Evolutionary conservation across 2,113 vertebrate genomes (phyloP), one percentile per base, ranked within the genome.

Genomic region (Azemiops feae): DNA sequence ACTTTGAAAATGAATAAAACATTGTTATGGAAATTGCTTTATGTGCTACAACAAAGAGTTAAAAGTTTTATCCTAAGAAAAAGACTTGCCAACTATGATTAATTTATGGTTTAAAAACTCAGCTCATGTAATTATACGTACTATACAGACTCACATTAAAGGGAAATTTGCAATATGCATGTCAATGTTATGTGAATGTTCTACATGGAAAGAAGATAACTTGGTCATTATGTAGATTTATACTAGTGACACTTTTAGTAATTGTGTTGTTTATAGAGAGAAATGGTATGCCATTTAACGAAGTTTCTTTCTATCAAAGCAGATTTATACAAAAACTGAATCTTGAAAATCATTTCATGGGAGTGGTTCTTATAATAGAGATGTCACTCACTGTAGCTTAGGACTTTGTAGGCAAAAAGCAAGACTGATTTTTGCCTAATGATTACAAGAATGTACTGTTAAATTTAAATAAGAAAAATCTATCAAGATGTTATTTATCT

Each of bases 1-100:
- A 94, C 93, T 97, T 96, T 96, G 95, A 96, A 97, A 97, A 96
- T 95, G 95, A 97, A 97, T 96, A 97, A 97, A 97, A 96, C 94
- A 92, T 96, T 93, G 30, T 30, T 93, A 96, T 97, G 95, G 93
- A 96, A 98, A 97, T 95, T 87, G 90, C 92, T 96, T 95, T 97
- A 96, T 97, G 92, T 22, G 85, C 94, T 95, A 95, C 92, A 96
- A 97, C 95, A 97, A 97, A 97, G 96, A 96, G 93, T 97, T 96
- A 92, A 96, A 96, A 94, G 91, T 96, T 97, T 74, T 93, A 91
- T 95, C 53, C 92, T 95, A 92, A 96, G 95, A 96, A 94, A 95
- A 97, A 96, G 91, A 94, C 95, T 93, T 97, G 92, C 94, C 94
- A 97, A 96, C 93, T 97, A 30, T 64, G 27, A 64, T 64, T 69